Percentiles rank a stretch among this genome's conserved stretches.
These are phyloP conservation scores for Salvelinus namaycush DNA, from an alignment of 2,113 vertebrate species.

Conservation along the genomic window DNA sequence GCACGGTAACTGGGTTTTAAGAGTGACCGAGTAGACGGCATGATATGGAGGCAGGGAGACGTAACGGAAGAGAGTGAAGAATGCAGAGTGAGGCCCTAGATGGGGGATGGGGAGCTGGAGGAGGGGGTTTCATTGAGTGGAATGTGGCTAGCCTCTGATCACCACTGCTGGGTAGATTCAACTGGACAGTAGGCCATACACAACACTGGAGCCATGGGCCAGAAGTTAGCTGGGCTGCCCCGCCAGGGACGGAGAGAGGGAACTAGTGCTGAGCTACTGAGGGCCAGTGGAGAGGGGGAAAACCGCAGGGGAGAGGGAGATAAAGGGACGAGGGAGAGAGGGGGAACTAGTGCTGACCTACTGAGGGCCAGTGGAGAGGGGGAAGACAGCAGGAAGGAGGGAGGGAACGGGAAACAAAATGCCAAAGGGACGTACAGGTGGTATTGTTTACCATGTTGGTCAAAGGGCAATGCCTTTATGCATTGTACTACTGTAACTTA, in stretches of 20 bases:
- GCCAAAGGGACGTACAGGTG: too few relatives aligned
- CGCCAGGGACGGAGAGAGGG: neutral
- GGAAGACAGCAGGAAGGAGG: neutral
- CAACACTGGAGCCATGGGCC: conserved; percentile 5
- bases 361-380: too few relatives aligned
- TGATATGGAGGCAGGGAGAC: conserved; percentile 29
- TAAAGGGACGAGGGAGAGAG: too few relatives aligned
- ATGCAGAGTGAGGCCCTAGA: conserved; percentile 47
- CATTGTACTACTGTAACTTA: too few relatives aligned
- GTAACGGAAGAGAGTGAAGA: conserved; percentile 50
- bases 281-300: too few relatives aligned
- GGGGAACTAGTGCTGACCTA: neutral
- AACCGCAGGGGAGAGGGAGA: too few relatives aligned
- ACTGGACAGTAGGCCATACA: conserved; percentile 59
- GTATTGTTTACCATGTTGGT: too few relatives aligned
- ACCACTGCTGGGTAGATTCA: conserved; percentile 64
- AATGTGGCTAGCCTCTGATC: conserved; percentile 71
- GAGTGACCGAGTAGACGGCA: conserved; percentile 34
- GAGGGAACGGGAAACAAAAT: too few relatives aligned
- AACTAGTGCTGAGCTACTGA: neutral
- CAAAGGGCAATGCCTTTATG: too few relatives aligned
- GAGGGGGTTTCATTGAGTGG: conserved; percentile 55
- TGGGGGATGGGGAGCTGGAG: conserved; percentile 24
- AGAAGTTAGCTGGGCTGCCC: conserved; percentile 14
- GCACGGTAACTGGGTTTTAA: conserved; percentile 29